Conservation (phyloP, 2,888 invertebrate species). For the Drosophila paramelanica region DNA sequence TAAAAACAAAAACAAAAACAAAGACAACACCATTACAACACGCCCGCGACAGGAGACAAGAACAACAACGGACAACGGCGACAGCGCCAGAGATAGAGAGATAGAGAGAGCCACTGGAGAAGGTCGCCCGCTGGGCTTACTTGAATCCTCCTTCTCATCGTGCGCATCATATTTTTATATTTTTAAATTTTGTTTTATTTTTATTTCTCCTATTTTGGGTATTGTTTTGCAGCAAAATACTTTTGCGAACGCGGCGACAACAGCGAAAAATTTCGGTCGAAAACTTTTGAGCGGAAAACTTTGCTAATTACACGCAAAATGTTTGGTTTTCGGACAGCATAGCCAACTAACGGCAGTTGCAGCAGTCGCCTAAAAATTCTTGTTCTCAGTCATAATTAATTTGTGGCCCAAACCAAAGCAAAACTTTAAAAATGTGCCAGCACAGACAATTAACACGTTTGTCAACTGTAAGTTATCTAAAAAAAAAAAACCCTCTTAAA, state of each 20-base stretch:
- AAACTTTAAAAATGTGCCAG: slow-evolving; percentile 15
- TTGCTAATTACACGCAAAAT: slow-evolving; percentile 77
- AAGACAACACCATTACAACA: slow-evolving; percentile 27
- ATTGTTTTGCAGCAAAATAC: slow-evolving; percentile 65
- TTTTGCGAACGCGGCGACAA: slow-evolving; percentile 57
- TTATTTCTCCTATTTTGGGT: slow-evolving; percentile 25
- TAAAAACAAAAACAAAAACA: slow-evolving; percentile 13
- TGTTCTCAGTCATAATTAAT: slow-evolving; percentile 71
- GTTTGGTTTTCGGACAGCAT: slow-evolving; percentile 48
- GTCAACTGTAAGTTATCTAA: neutral
- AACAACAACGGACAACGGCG: slow-evolving; percentile 17
- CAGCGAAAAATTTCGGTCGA: slow-evolving; percentile 53
- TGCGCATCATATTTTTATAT: slow-evolving; percentile 39
- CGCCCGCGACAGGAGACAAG: slow-evolving; percentile 13
- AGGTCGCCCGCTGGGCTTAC: slow-evolving; percentile 20
- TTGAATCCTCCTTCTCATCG: slow-evolving; percentile 34
- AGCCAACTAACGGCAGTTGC: slow-evolving; percentile 24
- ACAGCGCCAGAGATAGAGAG: slow-evolving; percentile 15
- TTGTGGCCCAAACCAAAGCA: slow-evolving; percentile 26
- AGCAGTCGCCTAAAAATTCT: slow-evolving; percentile 41
- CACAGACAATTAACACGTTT: slow-evolving; percentile 5
- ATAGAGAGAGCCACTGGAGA: slow-evolving; percentile 20
- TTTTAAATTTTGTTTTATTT: slow-evolving; percentile 17
- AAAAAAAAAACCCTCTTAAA: neutral
- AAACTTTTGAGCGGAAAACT: slow-evolving; percentile 75